These are phyloP conservation scores for Cherax destructor DNA, from an alignment of 1,140 invertebrate genomes.

Conservation along the genomic window DNA sequence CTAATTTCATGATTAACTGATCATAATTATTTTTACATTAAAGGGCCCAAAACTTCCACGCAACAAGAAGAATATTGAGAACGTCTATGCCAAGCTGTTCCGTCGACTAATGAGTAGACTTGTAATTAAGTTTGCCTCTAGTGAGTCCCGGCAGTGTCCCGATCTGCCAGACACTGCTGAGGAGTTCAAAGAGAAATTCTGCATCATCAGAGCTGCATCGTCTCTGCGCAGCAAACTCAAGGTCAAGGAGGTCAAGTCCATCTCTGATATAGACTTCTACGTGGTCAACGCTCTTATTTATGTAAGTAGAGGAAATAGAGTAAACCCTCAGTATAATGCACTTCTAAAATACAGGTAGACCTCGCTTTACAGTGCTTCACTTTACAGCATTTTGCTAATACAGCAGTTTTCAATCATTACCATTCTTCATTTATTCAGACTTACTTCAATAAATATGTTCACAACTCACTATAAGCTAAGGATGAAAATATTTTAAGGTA, in stretches of 20 bases:
- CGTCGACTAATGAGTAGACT: constrained; percentile 71
- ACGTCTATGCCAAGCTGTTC: constrained; percentile 63
- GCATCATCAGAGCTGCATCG: constrained; percentile 57
- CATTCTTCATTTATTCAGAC: neutral
- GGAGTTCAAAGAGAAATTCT: constrained; percentile 64
- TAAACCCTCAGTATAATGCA: too few species aligned
- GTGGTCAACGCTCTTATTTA: constrained; percentile 74
- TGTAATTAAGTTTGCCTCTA: constrained; percentile 72
- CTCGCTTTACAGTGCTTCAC: too few species aligned
- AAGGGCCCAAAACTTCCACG: constrained; percentile 40
- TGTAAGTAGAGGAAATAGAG: constrained; percentile 28
- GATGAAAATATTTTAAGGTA: too few species aligned
- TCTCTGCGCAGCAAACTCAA: constrained; percentile 41
- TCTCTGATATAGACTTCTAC: constrained; percentile 74
- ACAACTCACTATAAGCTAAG: too few species aligned
- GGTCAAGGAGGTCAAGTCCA: constrained; percentile 73
- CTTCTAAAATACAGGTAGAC: too few species aligned
- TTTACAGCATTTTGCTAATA: too few species aligned
- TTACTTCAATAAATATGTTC: too few species aligned
- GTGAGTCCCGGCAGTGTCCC: constrained; percentile 54
- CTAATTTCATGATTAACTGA: constrained; percentile 73
- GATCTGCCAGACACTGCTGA: constrained; percentile 56
- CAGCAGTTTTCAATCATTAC: too few species aligned
- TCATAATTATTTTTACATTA: neutral
- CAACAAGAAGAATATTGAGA: constrained; percentile 63